Base-by-base conservation (phyloP, 2,113 vertebrate genomes). In the Colinus virginianus region DNA sequence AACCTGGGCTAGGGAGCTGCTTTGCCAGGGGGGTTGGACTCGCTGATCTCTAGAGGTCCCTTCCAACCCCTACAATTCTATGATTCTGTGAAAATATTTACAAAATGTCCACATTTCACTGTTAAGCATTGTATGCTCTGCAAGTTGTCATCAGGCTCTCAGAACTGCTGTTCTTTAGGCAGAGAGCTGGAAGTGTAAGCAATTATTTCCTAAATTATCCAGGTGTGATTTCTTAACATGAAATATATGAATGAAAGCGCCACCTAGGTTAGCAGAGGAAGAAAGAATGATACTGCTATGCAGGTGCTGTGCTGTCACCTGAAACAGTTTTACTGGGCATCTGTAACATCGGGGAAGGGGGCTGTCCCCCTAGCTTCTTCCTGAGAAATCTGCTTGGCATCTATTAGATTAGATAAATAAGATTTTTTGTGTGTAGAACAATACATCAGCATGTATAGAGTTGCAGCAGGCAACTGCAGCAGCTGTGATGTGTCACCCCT, bases 141-240 rank as follows among this genome's bases (percentile, higher is more conserved):
- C 46, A 70, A 62, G 30, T 59, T 55, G 14, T 40, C 28, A 38
- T 82, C 56, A 76, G 38, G 42, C 67, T 68, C 84, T 77, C 78
- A 28, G 55, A 32, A 70, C 32, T 25, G 53, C 69, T 80, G 1
- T 59, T 80, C 42, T 34, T 5, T 56, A 71, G 28, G 59, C 20
- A 25, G 53, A 59, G 15, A 86, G 56, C 19, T 75, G 26, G 28
- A 87, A 87, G 9, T 38, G 1, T 25, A 56, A 61, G 38, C 38
- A 28, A 51, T 71, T 69, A 19, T 90, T 93, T 80, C 45, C 10
- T 87, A 43, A 76, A 18, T 72, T 53, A 78, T 87, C 84, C 40
- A 36, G 6, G 14, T 46, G 64, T 1, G 4, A 64, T 15, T 87
- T 81, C 75, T 48, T 78, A 78, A 53, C 15, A 23, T 46, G 51